These are phyloP conservation scores for Tylochromis polylepis DNA, from an alignment of 2,113 vertebrate species.

Conservation along the genomic window DNA sequence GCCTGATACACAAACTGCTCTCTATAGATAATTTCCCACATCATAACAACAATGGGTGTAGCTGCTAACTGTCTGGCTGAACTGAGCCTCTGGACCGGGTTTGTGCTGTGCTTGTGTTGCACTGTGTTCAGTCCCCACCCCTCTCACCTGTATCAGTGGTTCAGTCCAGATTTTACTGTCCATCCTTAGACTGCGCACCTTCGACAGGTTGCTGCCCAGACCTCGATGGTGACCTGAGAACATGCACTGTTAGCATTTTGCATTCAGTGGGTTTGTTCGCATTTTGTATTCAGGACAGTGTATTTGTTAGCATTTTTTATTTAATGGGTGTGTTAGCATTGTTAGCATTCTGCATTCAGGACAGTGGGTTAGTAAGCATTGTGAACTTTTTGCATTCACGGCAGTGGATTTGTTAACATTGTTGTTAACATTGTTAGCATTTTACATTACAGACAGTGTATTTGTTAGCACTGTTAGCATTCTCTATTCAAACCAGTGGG, in stretches of 20 bases:
- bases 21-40: not conserved
- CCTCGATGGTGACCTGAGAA: slow-evolving; percentile 65
- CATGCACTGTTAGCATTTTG: not conserved
- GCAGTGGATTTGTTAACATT: no score
- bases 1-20: not conserved
- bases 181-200: slow-evolving; percentile 74
- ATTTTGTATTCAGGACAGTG: no score
- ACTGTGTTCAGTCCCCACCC: slow-evolving; percentile 7
- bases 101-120: not conserved
- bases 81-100: not conserved
- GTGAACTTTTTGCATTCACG: no score
- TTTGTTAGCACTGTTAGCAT: not conserved
- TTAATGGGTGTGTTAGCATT: no score
- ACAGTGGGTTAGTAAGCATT: no score
- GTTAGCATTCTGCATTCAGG: no score
- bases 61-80: not conserved
- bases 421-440: no score
- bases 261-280: not conserved
- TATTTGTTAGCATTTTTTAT: no score
- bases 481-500: not conserved
- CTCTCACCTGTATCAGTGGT: slow-evolving; percentile 43
- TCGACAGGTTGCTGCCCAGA: slow-evolving; percentile 65
- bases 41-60: not conserved
- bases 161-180: slow-evolving; percentile 78
- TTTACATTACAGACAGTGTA: no score